These are phyloP conservation scores for Petrocephalus microphthalmus DNA, from an alignment of 2,113 vertebrate genomes.

Conservation along the genomic window DNA sequence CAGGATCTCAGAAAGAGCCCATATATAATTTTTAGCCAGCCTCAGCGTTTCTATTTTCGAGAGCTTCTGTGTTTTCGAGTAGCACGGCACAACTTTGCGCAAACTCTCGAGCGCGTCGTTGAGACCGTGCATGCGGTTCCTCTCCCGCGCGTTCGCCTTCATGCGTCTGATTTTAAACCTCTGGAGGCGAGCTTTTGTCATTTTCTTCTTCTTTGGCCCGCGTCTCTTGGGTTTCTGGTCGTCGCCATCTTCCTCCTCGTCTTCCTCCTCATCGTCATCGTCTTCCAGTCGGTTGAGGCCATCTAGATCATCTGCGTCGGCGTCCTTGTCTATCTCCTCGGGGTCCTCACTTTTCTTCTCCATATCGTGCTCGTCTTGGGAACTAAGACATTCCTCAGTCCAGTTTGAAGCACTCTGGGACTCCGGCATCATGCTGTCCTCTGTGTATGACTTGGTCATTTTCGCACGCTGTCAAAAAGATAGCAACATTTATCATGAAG, in stretches of 20 bases:
- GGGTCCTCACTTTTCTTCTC: constrained; percentile 63
- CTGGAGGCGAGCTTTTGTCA: constrained; percentile 94
- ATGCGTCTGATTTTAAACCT: constrained; percentile 90
- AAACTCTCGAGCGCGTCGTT: constrained; percentile 95
- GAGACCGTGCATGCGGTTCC: constrained; percentile 96
- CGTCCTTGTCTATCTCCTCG: constrained; percentile 55
- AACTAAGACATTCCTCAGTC: constrained; percentile 69
- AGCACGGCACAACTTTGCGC: constrained; percentile 96
- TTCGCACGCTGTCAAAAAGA: constrained; percentile 54
- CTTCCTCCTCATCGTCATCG: constrained; percentile 76
- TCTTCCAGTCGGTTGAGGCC: constrained; percentile 56
- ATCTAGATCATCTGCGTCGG: constrained; percentile 59
- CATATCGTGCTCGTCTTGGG: constrained; percentile 67
- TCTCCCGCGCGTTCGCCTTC: constrained; percentile 93
- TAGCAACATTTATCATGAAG: not conserved
- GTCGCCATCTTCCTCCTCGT: constrained; percentile 82
- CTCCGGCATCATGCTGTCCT: constrained; percentile 75
- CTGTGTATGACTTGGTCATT: constrained; percentile 90
- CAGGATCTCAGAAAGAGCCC: constrained; percentile 91
- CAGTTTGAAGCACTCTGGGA: constrained; percentile 66
- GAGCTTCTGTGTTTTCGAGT: constrained; percentile 97
- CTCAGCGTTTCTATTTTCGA: constrained; percentile 97
- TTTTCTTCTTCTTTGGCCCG: constrained; percentile 98
- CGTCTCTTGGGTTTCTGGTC: constrained; percentile 89
- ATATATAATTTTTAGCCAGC: constrained; percentile 97